Conservation (phyloP, 2,113 vertebrate genomes). For the Nicator chloris region DNA sequence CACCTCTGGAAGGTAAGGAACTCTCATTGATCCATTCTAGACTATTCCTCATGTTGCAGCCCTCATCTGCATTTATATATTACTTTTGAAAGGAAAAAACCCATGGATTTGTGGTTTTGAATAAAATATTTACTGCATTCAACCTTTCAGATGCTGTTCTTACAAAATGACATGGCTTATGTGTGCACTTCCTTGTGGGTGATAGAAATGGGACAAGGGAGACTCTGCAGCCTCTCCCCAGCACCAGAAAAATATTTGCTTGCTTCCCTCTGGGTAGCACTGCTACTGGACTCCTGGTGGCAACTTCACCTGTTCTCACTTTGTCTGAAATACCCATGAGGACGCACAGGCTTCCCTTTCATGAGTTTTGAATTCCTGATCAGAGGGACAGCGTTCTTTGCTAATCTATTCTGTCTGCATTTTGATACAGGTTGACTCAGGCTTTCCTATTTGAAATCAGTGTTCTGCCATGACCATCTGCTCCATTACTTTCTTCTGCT, state of each 20-base stretch:
- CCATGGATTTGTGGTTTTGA: neutral
- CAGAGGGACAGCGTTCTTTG: neutral
- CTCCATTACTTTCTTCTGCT: neutral
- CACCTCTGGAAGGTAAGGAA: neutral
- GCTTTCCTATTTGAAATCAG: neutral
- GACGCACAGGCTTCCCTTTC: neutral
- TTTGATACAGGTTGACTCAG: neutral
- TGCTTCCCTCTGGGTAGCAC: rapidly evolving
- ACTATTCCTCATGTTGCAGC: neutral
- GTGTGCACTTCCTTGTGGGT: neutral
- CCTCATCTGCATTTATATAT: neutral
- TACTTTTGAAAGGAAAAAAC: neutral
- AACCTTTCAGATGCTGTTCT: neutral
- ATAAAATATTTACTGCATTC: neutral
- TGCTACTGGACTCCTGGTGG: rapidly evolving
- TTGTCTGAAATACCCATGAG: neutral
- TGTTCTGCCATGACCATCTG: conserved; percentile 4
- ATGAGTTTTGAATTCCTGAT: neutral
- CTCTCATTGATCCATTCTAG: neutral
- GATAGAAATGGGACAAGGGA: neutral
- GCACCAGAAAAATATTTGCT: neutral
- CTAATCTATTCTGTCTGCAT: neutral
- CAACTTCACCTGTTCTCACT: neutral
- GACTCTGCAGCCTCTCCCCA: neutral
- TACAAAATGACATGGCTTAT: neutral